Percentiles rank a stretch among this genome's conserved stretches.
Evolutionary conservation across 2,797 vertebrate species (phyloP).

Genomic region (Melanogrammus aeglefinus): DNA sequence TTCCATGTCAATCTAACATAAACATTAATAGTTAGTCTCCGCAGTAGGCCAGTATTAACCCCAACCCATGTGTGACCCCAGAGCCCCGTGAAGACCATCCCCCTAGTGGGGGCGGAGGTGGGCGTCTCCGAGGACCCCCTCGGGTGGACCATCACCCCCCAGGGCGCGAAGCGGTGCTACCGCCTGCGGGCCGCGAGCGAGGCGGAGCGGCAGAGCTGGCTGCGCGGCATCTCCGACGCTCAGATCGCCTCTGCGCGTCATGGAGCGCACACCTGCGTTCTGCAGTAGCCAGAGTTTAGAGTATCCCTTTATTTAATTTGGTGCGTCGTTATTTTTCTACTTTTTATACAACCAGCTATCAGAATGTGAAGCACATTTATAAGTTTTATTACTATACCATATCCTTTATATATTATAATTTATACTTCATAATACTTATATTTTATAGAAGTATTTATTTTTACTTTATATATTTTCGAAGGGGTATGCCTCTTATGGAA

Average conservation of each 20-base stretch:
- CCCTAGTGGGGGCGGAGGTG: constrained; percentile 41
- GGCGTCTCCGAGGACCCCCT: constrained; percentile 26
- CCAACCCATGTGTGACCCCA: constrained; percentile 9
- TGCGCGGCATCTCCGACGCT: constrained; percentile 41
- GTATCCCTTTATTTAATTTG: background rate
- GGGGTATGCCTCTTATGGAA: too few species aligned
- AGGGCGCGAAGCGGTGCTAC: constrained; percentile 34
- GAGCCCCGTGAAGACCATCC: constrained; percentile 39
- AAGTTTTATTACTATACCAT: too few species aligned
- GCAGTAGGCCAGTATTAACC: background rate
- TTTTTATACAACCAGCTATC: background rate
- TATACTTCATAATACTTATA: too few species aligned
- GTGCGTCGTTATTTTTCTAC: background rate
- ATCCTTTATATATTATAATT: too few species aligned
- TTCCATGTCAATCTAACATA: too few species aligned
- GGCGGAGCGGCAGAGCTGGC: constrained; percentile 43
- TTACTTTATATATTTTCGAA: too few species aligned
- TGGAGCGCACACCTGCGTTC: constrained; percentile 33
- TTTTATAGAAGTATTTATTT: too few species aligned
- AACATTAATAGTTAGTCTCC: too few species aligned
- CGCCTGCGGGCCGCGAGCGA: constrained; percentile 28
- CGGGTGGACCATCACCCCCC: constrained; percentile 43
- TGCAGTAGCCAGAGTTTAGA: constrained; percentile 36
- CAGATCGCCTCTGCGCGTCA: constrained; percentile 30
- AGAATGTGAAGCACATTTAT: too few species aligned